phyloP scores from a whole-genome alignment of 1,140 invertebrate genomes.

The Pogonognathellus flavescens region DNA sequence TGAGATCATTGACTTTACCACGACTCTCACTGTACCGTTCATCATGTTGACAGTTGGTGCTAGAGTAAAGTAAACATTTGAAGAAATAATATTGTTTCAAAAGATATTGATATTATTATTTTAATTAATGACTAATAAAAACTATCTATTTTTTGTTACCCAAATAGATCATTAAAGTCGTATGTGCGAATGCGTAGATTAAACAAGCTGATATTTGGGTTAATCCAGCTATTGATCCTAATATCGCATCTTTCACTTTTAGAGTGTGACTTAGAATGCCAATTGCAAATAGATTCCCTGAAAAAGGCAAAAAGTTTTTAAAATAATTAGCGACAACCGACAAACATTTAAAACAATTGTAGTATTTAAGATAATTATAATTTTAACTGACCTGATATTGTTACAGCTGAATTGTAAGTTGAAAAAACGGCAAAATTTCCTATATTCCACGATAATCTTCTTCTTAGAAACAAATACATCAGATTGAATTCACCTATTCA shows the following conservation, averaged over 20 bases:
- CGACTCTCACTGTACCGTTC: slow-evolving; percentile 54
- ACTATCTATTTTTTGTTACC: too few relatives aligned
- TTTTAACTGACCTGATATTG: slow-evolving; percentile 41
- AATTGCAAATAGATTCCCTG: slow-evolving; percentile 45
- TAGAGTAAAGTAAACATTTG: background rate
- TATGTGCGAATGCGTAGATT: slow-evolving; percentile 51
- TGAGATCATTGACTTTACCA: slow-evolving; percentile 52
- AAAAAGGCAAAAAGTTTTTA: background rate
- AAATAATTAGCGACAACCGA: slow-evolving; percentile 13
- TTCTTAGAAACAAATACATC: slow-evolving; percentile 56
- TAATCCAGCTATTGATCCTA: slow-evolving; percentile 48
- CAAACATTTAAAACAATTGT: too few relatives aligned
- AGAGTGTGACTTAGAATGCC: slow-evolving; percentile 39
- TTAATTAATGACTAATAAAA: too few relatives aligned
- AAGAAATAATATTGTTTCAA: background rate
- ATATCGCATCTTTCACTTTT: slow-evolving; percentile 24
- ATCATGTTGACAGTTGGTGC: slow-evolving; percentile 57
- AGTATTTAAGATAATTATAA: too few relatives aligned
- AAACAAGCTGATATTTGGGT: slow-evolving; percentile 47
- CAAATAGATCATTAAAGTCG: slow-evolving; percentile 50
- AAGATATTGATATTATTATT: background rate
- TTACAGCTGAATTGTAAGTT: slow-evolving; percentile 40
- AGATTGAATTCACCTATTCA: slow-evolving; percentile 46
- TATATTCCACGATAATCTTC: slow-evolving; percentile 37
- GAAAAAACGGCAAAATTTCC: slow-evolving; percentile 50